Evolutionary conservation across 2,888 invertebrate genomes (phyloP), one percentile per base, ranked within the genome.

Genomic region (Xanthia togata): DNA sequence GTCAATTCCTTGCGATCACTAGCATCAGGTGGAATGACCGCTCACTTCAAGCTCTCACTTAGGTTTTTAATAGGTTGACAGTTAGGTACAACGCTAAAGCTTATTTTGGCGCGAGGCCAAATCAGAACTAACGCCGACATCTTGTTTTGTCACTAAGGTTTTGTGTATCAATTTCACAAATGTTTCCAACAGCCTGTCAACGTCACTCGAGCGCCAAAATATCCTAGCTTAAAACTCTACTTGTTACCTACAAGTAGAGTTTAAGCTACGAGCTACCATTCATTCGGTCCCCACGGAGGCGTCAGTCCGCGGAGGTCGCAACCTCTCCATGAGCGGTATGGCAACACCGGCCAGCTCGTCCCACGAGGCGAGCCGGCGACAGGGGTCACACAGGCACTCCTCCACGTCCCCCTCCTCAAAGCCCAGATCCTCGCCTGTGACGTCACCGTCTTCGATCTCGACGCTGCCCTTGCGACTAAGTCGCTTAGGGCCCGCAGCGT

Each of bases 261-360:
- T n/a, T n/a, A n/a, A n/a, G 44, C 5, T 70, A 35, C 4, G 35
- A 23, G 44, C 5, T 70, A 26, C 4, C n/a, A 9, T 50, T 88
- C 83, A 91, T 73, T 95, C 96, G 2, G 96, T 95, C 3, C 96
- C 96, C 2, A 96, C 96, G 2, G 95, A 93, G 0, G 96, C 96
- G 57, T 96, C 96, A 2, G 93, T 90, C 41, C 92, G 88, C 0
- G 91, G 89, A 3, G 96, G 96, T 4, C 97, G 96, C 47, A 98
- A 95, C 87, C 97, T 97, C 90, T 98, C 98, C 82, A 98, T 91
- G 78, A 98, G 93, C 88, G 98, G 98, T 60, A 98, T 97, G 1
- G 98, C 98, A 0, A 98, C 98, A 31, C 97, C 97, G 2, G 98
- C 97, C 89, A 98, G 97, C 89, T 98, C 98, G 92, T 98, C 98